Conservation (phyloP, 2,888 invertebrate species). For the Melanostoma scalare region DNA sequence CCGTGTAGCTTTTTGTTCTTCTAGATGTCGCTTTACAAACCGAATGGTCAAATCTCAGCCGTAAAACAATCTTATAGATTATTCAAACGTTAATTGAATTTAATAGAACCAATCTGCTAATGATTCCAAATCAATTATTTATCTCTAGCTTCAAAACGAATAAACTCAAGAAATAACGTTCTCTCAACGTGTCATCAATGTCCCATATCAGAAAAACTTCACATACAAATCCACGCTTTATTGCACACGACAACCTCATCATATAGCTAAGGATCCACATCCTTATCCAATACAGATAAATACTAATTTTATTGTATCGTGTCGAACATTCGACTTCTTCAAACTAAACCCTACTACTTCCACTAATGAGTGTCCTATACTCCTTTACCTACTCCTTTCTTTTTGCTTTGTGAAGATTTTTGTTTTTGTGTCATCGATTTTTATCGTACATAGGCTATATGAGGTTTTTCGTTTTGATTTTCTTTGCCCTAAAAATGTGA, state of each 20-base stretch:
- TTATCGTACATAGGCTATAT: conserved; percentile 9
- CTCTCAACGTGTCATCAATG: conserved; percentile 17
- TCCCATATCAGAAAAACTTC: conserved; percentile 31
- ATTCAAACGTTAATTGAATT: not conserved
- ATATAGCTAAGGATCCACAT: not conserved
- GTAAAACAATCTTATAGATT: too few species aligned
- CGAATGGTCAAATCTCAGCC: too few species aligned
- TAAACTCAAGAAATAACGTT: conserved; percentile 40
- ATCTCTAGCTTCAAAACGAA: conserved; percentile 5
- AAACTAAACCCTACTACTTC: conserved; percentile 33
- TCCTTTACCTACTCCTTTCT: conserved; percentile 9
- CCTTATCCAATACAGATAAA: conserved; percentile 37
- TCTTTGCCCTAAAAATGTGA: conserved; percentile 61
- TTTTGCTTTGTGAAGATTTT: conserved; percentile 7
- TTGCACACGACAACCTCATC: conserved; percentile 39
- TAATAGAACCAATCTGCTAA: conserved; percentile 22
- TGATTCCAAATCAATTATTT: conserved; percentile 16
- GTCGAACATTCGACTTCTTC: conserved; percentile 55
- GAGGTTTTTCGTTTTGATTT: conserved; percentile 26
- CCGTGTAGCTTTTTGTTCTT: too few species aligned
- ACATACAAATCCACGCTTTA: conserved; percentile 60
- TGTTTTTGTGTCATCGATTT: conserved; percentile 52
- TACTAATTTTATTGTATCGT: conserved; percentile 32
- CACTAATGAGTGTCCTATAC: conserved; percentile 21
- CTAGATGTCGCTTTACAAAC: too few species aligned